Evolutionary conservation across 1,140 invertebrate species (phyloP).

Genomic region (Lithobius niger): DNA sequence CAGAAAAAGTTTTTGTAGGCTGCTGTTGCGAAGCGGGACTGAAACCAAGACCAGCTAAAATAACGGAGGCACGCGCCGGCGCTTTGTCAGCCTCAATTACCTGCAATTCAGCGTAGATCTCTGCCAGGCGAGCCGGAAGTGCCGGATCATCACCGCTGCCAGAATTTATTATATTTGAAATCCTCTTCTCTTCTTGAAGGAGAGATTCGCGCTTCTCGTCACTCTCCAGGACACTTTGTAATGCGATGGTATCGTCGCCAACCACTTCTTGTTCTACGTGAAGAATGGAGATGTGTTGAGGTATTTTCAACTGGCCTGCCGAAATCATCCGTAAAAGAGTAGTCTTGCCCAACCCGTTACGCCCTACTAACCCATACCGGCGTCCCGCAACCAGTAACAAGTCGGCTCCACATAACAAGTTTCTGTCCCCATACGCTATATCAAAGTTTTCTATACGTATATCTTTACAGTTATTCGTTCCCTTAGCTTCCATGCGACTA

Average conservation of each 20-base stretch:
- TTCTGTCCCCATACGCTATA: constrained; percentile 83
- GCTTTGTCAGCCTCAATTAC: constrained; percentile 94
- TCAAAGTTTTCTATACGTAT: constrained; percentile 98
- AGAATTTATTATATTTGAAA: constrained; percentile 31
- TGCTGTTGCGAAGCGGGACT: constrained; percentile 69
- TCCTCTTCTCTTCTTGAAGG: constrained; percentile 55
- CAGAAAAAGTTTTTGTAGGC: constrained; percentile 82
- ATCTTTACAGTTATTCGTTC: constrained; percentile 71
- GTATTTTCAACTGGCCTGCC: constrained; percentile 74
- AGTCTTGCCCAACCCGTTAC: constrained; percentile 95
- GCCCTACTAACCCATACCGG: constrained; percentile 83
- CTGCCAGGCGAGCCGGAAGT: constrained; percentile 50
- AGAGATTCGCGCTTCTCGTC: constrained; percentile 67
- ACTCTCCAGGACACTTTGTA: constrained; percentile 88
- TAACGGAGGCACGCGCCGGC: constrained; percentile 72
- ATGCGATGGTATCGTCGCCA: constrained; percentile 83
- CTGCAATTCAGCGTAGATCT: constrained; percentile 79
- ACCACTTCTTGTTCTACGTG: constrained; percentile 97
- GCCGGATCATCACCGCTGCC: constrained; percentile 43
- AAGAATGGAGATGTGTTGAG: constrained; percentile 81
- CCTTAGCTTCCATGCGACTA: constrained; percentile 72
- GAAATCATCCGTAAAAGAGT: constrained; percentile 91
- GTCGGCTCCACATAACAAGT: constrained; percentile 43
- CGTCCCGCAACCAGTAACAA: constrained; percentile 74
- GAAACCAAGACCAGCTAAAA: constrained; percentile 90